Evolutionary conservation across 2,113 vertebrate genomes (phyloP), one percentile per base, ranked within the genome.

Genomic region (Bubo bubo): DNA sequence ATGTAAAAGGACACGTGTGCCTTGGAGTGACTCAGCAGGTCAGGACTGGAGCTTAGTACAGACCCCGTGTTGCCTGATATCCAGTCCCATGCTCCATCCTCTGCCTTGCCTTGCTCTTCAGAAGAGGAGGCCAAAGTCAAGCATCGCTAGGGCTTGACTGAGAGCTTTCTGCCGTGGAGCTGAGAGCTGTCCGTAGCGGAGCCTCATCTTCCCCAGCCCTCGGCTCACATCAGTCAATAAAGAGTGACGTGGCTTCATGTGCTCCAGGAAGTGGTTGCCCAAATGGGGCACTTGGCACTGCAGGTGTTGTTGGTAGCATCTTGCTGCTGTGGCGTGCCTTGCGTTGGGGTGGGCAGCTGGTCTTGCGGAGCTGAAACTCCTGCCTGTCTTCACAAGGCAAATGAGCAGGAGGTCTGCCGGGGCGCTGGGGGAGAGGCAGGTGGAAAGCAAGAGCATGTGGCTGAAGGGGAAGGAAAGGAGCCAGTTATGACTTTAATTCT

Each of bases 281-380:
- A 9, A 10, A 20, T 2, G 35, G 83, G 47, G 20, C 52, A 15
- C n/a, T 37, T 63, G 73, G 41, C 2, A 0, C 70, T 72, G 85
- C 60, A 64, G 32, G n/a, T 39, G 27, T 4, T 60, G 39, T 52
- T 76, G 67, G 74, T 47, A 7, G 37, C 6, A 8, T 70, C 45
- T 55, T 91, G 59, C 50, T 0, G 0, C 71, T 39, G 37, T 30
- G 55, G 34, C 21, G 3, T 34, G 50, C 59, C n/a, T 79, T 58
- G 8, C 16, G 2, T 0, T 43, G 66, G 24, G 34, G 45, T 1
- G 9, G 34, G 71, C 67, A 80, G 71, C 5, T 0, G 0, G 20
- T 79, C 79, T n/a, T 4, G 2, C 0, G 0, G 68, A 56, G 14
- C 68, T 80, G 28, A 28, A 62, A 52, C 30, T 53, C 21, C 35